Conservation (phyloP, 1,140 invertebrate species). For the Lepidurus couesii region DNA sequence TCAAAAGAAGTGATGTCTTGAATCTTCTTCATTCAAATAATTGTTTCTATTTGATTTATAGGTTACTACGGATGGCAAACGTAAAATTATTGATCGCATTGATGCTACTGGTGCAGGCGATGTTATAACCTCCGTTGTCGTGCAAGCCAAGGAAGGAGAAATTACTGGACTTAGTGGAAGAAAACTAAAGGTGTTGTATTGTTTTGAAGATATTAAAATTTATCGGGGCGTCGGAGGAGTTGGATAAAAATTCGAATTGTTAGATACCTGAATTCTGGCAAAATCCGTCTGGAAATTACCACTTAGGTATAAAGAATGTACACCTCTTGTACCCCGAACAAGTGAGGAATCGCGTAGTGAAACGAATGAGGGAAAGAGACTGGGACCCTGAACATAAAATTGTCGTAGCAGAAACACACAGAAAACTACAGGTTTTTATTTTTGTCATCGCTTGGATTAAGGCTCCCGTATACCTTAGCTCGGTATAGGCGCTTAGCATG, state of each 20-base stretch:
- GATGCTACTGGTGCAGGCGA: conserved; percentile 94
- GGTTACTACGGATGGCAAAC: conserved; percentile 78
- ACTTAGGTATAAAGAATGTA: conserved; percentile 62
- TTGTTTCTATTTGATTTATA: conserved; percentile 46
- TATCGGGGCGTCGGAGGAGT: neutral
- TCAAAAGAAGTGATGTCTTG: neutral
- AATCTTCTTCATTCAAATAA: neutral
- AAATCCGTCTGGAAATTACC: conserved; percentile 75
- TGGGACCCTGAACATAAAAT: conserved; percentile 81
- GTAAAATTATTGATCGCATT: conserved; percentile 89
- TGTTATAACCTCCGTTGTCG: conserved; percentile 79
- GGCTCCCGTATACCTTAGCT: too few relatives aligned
- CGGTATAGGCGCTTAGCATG: too few relatives aligned
- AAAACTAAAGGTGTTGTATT: conserved; percentile 73
- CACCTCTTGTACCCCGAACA: conserved; percentile 80
- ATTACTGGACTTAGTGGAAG: conserved; percentile 82
- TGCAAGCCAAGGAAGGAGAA: conserved; percentile 63
- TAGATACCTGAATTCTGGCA: conserved; percentile 77
- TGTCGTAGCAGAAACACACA: conserved; percentile 64
- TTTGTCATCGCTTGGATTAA: neutral
- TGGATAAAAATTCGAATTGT: conserved; percentile 37
- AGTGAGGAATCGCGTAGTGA: conserved; percentile 73
- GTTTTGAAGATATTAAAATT: neutral
- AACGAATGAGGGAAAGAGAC: conserved; percentile 70
- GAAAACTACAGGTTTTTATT: conserved; percentile 55